Evolutionary conservation across 1,140 invertebrate species (phyloP), one percentile per base, ranked within the genome.

Genomic region (Pseudomyrmex concolor): DNA sequence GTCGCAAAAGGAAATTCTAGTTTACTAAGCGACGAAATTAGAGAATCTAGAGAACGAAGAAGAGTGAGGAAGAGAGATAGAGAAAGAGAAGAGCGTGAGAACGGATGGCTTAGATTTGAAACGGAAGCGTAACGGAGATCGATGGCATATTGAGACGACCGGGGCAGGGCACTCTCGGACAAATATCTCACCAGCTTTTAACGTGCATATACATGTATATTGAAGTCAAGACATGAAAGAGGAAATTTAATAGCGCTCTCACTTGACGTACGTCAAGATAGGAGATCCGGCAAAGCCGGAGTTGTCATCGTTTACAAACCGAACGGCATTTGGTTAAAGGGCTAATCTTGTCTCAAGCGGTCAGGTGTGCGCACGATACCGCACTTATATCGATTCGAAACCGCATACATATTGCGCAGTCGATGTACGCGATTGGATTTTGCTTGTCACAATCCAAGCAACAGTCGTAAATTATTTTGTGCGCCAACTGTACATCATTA

Each of bases 211-310:
- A 55, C 86, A 68, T 66, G 19, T 17, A 84, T 22, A 48, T 57
- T 70, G 34, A 19, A 17, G 59, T 34, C 15, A 17, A 51, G 25
- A 55, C 73, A 80, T 84, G 74, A 81, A 68, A 83, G 5, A 34
- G 84, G 78, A 88, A 88, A 88, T 88, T 88, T 83, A 85, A 85
- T 80, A 85, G 83, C 64, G 86, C 78, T 88, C 68, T 78, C 67
- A 78, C 45, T 77, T 77, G 67, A 78, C 43, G 59, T 13, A 63
- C 63, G 82, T 34, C 25, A 25, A 34, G 34, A 34, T 34, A 34
- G 34, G 74, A 43, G 64, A 55, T n/a, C n/a, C n/a, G 45, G 50
- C 59, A 22, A 84, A 84, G 64, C 64, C n/a, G 50, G 50, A 76
- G 73, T 51, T 74, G 81, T 84, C 86, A 72, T 66, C 70, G 68